Evolutionary conservation across 2,113 vertebrate genomes (phyloP).

Genomic region (Phyllopteryx taeniolatus): DNA sequence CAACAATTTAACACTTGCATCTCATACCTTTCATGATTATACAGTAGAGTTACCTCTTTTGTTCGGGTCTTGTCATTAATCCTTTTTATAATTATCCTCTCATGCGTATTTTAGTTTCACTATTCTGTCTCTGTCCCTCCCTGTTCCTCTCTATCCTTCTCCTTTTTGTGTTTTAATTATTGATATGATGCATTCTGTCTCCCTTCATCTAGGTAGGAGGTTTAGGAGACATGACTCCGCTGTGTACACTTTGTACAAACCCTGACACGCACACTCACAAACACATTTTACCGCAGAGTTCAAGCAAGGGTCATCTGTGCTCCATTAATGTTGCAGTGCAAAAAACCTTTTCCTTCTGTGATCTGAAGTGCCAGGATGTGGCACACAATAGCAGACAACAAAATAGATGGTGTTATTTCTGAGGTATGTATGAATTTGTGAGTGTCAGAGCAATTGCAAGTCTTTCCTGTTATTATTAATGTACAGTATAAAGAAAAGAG

Average conservation of each 20-base stretch:
- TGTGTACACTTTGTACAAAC: conserved; percentile 60
- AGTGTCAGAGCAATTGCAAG: too few relatives aligned
- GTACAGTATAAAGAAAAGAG: too few relatives aligned
- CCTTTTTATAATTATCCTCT: neutral
- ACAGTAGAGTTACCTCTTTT: neutral
- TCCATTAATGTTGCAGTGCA: conserved; percentile 59
- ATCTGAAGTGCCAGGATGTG: too few relatives aligned
- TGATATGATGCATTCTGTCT: conserved; percentile 58
- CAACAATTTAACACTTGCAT: conserved; percentile 48
- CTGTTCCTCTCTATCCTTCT: conserved; percentile 2
- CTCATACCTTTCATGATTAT: conserved; percentile 29
- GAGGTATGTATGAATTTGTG: too few relatives aligned
- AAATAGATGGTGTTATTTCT: too few relatives aligned
- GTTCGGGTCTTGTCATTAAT: neutral
- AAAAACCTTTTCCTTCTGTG: conserved; percentile 15
- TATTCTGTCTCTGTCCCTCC: neutral
- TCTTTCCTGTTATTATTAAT: too few relatives aligned
- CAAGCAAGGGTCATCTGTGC: conserved; percentile 51
- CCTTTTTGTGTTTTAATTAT: conserved; percentile 56
- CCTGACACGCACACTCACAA: conserved; percentile 24
- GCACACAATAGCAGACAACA: too few relatives aligned
- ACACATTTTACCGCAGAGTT: conserved; percentile 49
- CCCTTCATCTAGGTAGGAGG: conserved; percentile 40
- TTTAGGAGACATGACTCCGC: conserved; percentile 61
- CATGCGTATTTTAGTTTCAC: neutral